phyloP scores from a whole-genome alignment of 2,113 vertebrate species.

The Ascaphus truei region DNA sequence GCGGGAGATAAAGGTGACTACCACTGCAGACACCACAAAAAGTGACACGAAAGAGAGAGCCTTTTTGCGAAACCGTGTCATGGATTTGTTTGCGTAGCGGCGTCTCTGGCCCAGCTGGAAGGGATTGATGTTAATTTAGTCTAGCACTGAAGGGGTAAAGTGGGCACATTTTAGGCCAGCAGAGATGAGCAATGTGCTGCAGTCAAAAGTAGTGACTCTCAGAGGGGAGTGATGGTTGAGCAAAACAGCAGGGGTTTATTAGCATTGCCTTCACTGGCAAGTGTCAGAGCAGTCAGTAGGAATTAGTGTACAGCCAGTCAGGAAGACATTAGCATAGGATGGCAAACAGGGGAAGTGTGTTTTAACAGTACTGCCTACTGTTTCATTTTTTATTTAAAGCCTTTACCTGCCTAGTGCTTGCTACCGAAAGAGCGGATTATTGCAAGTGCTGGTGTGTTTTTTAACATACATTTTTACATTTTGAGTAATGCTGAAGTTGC shows the following conservation, averaged over 20 bases:
- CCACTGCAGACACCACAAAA: no score
- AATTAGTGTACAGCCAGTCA: neutral
- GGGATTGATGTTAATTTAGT: neutral
- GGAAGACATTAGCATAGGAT: neutral
- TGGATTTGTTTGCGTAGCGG: no score
- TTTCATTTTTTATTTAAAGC: neutral
- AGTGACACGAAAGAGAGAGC: neutral
- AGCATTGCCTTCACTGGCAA: neutral
- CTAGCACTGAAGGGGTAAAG: neutral
- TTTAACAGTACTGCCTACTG: neutral
- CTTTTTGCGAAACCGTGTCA: neutral
- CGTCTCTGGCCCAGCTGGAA: neutral
- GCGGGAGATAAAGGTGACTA: no score
- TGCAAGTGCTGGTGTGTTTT: no score
- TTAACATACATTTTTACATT: no score
- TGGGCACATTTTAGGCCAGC: neutral
- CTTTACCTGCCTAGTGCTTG: no score
- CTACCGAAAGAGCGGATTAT: no score
- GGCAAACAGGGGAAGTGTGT: neutral
- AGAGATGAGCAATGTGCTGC: slow-evolving; percentile 6
- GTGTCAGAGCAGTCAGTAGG: slow-evolving; percentile 8
- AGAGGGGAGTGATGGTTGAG: neutral
- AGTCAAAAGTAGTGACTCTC: slow-evolving; percentile 26
- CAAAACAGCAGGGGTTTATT: slow-evolving; percentile 15
- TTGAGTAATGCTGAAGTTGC: no score